phyloP scores from a whole-genome alignment of 2,113 vertebrate species.

The Phoxinus phoxinus region DNA sequence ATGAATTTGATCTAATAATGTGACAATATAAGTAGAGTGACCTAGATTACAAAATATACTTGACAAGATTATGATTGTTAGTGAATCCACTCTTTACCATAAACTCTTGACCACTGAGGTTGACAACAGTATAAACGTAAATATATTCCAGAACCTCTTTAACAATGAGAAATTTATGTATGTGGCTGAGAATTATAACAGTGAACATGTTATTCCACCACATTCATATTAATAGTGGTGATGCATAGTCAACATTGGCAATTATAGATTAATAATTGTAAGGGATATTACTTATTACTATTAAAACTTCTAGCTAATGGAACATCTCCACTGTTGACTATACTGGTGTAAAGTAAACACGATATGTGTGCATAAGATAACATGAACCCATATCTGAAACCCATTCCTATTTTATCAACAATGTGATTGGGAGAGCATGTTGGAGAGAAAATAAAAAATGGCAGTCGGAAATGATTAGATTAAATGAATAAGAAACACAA shows the following conservation, averaged over 20 bases:
- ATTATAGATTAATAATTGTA: not conserved
- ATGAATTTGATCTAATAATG: not conserved
- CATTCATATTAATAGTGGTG: not conserved
- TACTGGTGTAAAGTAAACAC: not conserved
- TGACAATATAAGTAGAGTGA: not conserved
- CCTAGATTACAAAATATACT: not conserved
- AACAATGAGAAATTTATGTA: not conserved
- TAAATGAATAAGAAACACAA: not conserved
- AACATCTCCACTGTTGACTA: not conserved
- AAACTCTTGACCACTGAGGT: not conserved
- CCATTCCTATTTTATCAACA: not conserved
- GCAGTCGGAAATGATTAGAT: not conserved
- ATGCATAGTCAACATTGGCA: not conserved
- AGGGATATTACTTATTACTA: not conserved
- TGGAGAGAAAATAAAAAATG: not conserved
- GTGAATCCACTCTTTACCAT: not conserved
- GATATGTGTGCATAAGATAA: not conserved
- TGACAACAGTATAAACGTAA: not conserved
- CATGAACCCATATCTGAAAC: not conserved
- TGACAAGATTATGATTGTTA: not conserved
- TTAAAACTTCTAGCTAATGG: not conserved
- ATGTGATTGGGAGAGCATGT: not conserved
- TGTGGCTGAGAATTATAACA: not conserved
- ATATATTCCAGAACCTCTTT: not conserved
- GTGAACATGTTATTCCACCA: not conserved